Evolutionary conservation across 2,113 vertebrate genomes (phyloP).

Genomic region (Oryctolagus cuniculus): mOryCun1.1 NC_091435.1:10005001-10005500

Average conservation of each 20-base stretch:
- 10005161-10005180: background rate
- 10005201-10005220: background rate
- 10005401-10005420: slow-evolving; percentile 1
- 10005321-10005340: background rate
- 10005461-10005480: background rate
- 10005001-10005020: background rate
- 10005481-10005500: background rate
- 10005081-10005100: background rate
- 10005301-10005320: background rate
- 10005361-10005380: background rate
- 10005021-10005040: no score
- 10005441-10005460: background rate
- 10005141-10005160: background rate
- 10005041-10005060: no score
- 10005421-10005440: background rate
- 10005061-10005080: background rate
- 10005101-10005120: background rate
- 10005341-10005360: background rate
- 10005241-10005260: background rate
- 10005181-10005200: background rate
- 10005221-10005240: background rate
- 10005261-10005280: background rate
- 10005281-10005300: background rate
- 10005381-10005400: background rate
- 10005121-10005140: background rate